Evolutionary conservation across 92 coral and sea anemone species (phyloP).

Genomic region (Zoanthus sociatus): DNA sequence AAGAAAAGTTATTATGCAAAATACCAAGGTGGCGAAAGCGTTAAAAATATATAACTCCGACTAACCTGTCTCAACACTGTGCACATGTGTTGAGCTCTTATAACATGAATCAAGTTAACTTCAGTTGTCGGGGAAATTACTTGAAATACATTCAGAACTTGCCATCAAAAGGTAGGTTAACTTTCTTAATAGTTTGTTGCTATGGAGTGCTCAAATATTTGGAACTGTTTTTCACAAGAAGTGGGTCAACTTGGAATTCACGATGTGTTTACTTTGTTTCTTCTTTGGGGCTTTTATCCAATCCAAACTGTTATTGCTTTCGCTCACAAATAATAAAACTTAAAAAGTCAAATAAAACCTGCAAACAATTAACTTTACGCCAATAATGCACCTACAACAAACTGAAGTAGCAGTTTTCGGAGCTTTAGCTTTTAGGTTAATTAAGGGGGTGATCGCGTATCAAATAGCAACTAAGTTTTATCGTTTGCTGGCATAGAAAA

Average conservation of each 20-base stretch:
- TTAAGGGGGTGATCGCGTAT: too few species aligned
- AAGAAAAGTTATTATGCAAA: neutral
- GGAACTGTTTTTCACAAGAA: neutral
- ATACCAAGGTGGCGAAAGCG: neutral
- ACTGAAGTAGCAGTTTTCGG: too few species aligned
- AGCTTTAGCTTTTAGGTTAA: too few species aligned
- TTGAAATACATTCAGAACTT: neutral
- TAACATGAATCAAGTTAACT: neutral
- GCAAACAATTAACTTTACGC: neutral
- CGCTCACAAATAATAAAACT: neutral
- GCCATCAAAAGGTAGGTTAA: neutral
- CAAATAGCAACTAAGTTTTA: too few species aligned
- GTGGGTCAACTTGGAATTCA: constrained; percentile 32
- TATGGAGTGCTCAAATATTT: neutral
- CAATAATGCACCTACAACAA: too few species aligned
- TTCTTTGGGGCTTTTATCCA: neutral
- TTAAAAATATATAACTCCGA: neutral
- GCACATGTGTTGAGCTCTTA: too few species aligned
- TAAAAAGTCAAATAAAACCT: neutral
- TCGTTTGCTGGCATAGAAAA: too few species aligned
- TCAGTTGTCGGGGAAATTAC: neutral
- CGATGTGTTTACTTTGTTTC: constrained; percentile 11
- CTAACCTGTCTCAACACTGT: neutral
- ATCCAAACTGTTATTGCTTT: constrained; percentile 13
- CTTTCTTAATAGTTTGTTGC: neutral